Base-by-base conservation (phyloP, 2,797 vertebrate species). In the Gastrophryne carolinensis region DNA sequence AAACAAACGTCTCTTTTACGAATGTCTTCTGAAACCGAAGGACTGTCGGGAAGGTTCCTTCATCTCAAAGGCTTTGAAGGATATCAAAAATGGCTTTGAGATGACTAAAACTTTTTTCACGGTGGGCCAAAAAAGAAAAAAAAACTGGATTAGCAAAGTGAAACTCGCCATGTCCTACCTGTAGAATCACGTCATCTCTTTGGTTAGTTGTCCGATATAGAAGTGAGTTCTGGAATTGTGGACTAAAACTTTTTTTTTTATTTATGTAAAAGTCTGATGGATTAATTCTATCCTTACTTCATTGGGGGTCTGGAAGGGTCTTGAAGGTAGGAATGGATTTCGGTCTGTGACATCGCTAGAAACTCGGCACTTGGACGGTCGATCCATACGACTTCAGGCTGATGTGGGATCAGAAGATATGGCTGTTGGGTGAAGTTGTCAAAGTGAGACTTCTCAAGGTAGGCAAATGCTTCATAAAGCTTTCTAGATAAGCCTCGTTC, bases 401-500 rank as follows among this genome's bases (percentile, higher is more conserved):
- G 27, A 76, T 70, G 73, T 49, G 34, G 21, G 35, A 69, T 68
- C 57, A 2, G 24, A 6, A 53, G 34, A 53, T 13, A 69, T 52
- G 57, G 73, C 65, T 39, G 44, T 52, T 47, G 34, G 73, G 29
- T 69, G 56, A 69, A 23, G n/a, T 29, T 27, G 17, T 66, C 5
- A 19, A 11, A 34, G 47, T 30, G 26, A 54, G 56, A 30, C 56
- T 15, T 34, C 44, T 32, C 34, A 69, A 75, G 73, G 73, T 75
- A 49, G 15, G 39, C 15, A 8, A 12, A 27, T 27, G n/a, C n/a
- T n/a, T n/a, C n/a, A n/a, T n/a, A n/a, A n/a, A n/a, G n/a, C n/a
- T n/a, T n/a, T n/a, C n/a, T n/a, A n/a, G n/a, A n/a, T n/a, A n/a
- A n/a, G n/a, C n/a, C n/a, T n/a, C n/a, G n/a, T n/a, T n/a, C n/a